Base-by-base conservation (phyloP, 2,797 vertebrate species). In the Kryptolebias ocellatus region DNA sequence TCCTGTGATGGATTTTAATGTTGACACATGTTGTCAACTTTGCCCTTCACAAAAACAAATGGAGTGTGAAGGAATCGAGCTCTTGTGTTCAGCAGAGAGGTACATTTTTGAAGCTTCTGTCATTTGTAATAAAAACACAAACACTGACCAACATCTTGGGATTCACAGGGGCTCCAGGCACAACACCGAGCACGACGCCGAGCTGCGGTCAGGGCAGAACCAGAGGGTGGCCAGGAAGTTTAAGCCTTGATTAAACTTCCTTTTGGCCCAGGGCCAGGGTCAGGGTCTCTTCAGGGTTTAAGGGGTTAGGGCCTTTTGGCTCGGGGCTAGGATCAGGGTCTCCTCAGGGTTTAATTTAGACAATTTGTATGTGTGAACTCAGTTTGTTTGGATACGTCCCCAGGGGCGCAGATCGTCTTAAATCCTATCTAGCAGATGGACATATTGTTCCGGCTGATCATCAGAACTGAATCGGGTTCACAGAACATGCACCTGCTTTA, bases 11-110 rank as follows among this genome's bases (percentile, higher is more conserved):
- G 71, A 78, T 86, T 83, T 76, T 60, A 72, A 72, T 72, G 67
- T 58, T 81, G 79, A 83, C 80, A 74, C 54, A 57, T 27, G 7
- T 31, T 60, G 60, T 85, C 83, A 84, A 76, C 80, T 74, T 80
- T 81, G 83, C 73, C 81, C 85, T 87, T 88, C 76, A 66, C 31
- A 9, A 12, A 53, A 78, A 58, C 47, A 73, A 79, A 78, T 45
- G 18, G 53, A 70, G 63, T 46, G 47, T 69, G 70, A 79, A 70
- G 56, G 27, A 17, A 73, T 61, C 58, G 34, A 11, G 53, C 44
- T 39, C 60, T 60, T 50, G 65, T 79, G 68, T 75, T 53, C 49
- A 34, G 61, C 50, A 5, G 61, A 61, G 60, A 57, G 67, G 80
- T 76, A 55, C 4, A 64, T 75, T 60, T 68, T 65, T 42, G 51